These are phyloP conservation scores for Arion vulgaris DNA, from an alignment of 1,140 invertebrate species.

Conservation along the genomic window DNA sequence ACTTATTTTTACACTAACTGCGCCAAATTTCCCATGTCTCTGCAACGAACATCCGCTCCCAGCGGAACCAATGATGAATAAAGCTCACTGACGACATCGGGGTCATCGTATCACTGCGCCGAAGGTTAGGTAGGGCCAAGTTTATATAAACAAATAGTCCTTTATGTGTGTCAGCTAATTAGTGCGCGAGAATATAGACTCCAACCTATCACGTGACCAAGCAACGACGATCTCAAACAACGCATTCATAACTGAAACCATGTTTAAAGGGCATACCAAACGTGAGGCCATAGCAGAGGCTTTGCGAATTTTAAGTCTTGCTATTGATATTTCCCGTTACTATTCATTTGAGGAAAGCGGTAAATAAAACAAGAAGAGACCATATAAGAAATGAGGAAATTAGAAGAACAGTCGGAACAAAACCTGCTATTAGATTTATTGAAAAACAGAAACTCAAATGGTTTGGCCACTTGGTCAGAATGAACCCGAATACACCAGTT, in stretches of 20 bases:
- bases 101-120: slow-evolving; percentile 4
- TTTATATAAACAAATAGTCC: not conserved
- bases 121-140: not conserved
- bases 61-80: not conserved
- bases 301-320: no score
- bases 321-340: no score
- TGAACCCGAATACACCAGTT: no score
- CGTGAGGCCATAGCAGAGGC: no score
- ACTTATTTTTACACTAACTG: not conserved
- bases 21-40: not conserved
- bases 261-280: no score
- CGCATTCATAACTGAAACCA: not conserved
- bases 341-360: no score
- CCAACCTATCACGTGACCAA: slow-evolving; percentile 3
- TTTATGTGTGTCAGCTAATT: not conserved
- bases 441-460: no score
- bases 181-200: not conserved
- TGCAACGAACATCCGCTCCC: not conserved
- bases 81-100: not conserved
- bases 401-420: no score
- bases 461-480: no score
- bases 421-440: no score
- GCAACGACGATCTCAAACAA: not conserved
- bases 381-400: no score
- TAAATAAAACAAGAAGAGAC: no score